A percentile compares a stretch with the other conserved stretches of the same genome.
phyloP scores from a whole-genome alignment of 2,797 vertebrate genomes.

The Sebastes minor region DNA sequence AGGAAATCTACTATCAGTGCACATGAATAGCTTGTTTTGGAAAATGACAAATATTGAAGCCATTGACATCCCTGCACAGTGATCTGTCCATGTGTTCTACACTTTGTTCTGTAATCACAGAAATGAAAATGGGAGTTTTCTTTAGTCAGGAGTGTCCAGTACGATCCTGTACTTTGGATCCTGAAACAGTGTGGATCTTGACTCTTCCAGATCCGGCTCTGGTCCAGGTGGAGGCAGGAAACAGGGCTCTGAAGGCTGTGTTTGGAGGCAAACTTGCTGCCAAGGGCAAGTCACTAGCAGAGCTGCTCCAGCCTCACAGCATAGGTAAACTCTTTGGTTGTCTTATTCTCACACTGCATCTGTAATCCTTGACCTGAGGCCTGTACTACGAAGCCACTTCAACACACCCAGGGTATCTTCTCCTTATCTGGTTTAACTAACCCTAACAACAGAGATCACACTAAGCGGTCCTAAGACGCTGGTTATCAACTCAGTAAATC shows the following conservation, averaged over 20 bases:
- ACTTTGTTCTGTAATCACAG: too few relatives aligned
- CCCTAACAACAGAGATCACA: too few relatives aligned
- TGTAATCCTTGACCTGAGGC: neutral
- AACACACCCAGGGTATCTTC: too few relatives aligned
- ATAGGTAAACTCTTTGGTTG: conserved; percentile 79
- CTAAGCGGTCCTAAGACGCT: too few relatives aligned
- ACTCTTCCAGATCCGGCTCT: conserved; percentile 80
- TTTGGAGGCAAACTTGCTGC: conserved; percentile 88
- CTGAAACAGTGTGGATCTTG: neutral
- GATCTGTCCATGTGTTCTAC: neutral
- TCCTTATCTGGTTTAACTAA: too few relatives aligned
- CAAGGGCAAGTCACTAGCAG: conserved; percentile 88
- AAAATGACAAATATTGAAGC: neutral
- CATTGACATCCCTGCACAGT: neutral
- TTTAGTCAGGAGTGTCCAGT: neutral
- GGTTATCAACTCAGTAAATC: too few relatives aligned
- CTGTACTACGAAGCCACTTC: too few relatives aligned
- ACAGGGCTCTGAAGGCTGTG: conserved; percentile 87
- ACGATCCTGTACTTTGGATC: neutral
- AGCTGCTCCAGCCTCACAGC: conserved; percentile 89
- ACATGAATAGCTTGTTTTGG: neutral
- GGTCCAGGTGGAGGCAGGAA: conserved; percentile 89
- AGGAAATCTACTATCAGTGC: too few relatives aligned
- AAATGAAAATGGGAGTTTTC: neutral
- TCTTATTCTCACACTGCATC: neutral